Percentiles rank a stretch among this genome's conserved stretches.
phyloP scores from a whole-genome alignment of 2,888 invertebrate genomes.

The Dynastes grantii region DNA sequence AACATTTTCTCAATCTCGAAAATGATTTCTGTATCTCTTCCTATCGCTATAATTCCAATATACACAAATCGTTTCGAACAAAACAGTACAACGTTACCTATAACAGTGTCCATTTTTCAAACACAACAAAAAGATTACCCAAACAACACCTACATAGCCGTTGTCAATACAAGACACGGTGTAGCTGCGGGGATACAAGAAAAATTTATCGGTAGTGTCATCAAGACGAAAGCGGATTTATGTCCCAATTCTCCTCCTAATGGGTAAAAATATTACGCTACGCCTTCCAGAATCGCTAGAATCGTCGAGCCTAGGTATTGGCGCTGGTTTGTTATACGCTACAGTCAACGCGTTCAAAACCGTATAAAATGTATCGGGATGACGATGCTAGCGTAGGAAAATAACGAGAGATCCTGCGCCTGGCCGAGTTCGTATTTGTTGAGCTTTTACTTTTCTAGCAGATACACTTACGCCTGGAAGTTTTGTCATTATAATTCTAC shows the following conservation, averaged over 20 bases:
- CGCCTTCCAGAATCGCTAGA: not conserved
- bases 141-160: not conserved
- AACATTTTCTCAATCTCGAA: too few relatives aligned
- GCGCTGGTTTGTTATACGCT: constrained; percentile 12
- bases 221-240: constrained; percentile 27
- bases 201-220: not conserved
- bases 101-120: not conserved
- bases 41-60: not conserved
- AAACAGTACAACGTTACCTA: not conserved
- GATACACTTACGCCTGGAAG: too few relatives aligned
- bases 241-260: constrained; percentile 16
- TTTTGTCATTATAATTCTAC: too few relatives aligned
- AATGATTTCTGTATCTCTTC: too few relatives aligned
- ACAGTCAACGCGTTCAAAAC: constrained; percentile 1
- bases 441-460: not conserved
- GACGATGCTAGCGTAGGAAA: not conserved
- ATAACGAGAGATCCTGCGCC: not conserved
- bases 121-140: not conserved
- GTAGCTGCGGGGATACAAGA: not conserved
- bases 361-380: not conserved
- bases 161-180: too few relatives aligned
- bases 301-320: not conserved
- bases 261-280: constrained; percentile 13
- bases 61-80: not conserved
- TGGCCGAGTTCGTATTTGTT: not conserved